Evolutionary conservation across 2,888 invertebrate genomes (phyloP).

Genomic region (Sphaeridia pumilis): DNA sequence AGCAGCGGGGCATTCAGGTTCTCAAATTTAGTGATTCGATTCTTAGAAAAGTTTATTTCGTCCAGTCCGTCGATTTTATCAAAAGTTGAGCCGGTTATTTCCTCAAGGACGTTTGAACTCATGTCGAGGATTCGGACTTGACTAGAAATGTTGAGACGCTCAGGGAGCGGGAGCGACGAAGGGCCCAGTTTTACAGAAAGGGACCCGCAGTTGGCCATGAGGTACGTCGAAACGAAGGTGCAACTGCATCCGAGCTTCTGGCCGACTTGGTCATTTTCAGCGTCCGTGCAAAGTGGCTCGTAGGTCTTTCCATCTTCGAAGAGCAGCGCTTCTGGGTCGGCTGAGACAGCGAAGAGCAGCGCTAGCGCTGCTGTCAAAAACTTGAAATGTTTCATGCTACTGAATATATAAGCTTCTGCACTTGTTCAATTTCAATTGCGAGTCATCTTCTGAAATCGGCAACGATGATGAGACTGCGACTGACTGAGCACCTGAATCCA

Average conservation of each 20-base stretch:
- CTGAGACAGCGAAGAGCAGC: not conserved
- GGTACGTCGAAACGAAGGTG: not conserved
- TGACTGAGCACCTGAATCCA: too few species aligned
- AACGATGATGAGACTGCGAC: too few species aligned
- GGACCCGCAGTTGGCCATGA: slow-evolving; percentile 13
- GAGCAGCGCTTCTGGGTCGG: not conserved
- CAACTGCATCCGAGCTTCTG: slow-evolving; percentile 28
- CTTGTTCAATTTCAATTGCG: too few species aligned
- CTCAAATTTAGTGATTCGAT: slow-evolving; percentile 16
- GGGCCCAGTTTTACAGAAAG: slow-evolving; percentile 5
- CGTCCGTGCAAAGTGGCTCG: slow-evolving; percentile 11
- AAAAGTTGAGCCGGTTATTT: slow-evolving; percentile 21
- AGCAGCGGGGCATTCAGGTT: slow-evolving; percentile 21
- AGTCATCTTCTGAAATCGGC: too few species aligned
- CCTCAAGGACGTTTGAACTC: slow-evolving; percentile 17
- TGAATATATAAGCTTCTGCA: too few species aligned
- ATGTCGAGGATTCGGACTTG: slow-evolving; percentile 24
- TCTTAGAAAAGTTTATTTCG: slow-evolving; percentile 20
- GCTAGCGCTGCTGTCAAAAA: too few species aligned
- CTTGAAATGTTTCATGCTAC: too few species aligned
- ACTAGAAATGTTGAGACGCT: slow-evolving; percentile 24
- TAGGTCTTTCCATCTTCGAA: not conserved
- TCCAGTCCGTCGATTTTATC: slow-evolving; percentile 20
- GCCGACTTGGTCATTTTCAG: slow-evolving; percentile 22
- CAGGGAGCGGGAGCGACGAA: slow-evolving; percentile 9